A percentile compares a stretch with the other conserved stretches of the same genome.
These are phyloP conservation scores for Punctoribates punctum DNA, from an alignment of 2,888 invertebrate genomes.

Conservation along the genomic window DNA sequence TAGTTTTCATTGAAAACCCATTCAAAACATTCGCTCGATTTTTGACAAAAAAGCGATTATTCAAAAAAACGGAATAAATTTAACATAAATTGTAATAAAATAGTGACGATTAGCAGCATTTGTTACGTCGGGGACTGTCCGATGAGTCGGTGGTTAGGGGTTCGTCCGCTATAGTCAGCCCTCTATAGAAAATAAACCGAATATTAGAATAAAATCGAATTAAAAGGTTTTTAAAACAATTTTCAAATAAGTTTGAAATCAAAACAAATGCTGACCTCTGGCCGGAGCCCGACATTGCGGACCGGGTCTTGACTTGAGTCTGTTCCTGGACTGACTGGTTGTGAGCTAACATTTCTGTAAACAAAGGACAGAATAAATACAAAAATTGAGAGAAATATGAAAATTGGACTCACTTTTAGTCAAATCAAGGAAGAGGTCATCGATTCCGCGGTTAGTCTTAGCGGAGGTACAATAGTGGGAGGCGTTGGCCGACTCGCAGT, in stretches of 20 bases:
- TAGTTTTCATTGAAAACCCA: too few species aligned
- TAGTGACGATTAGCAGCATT: constrained; percentile 3
- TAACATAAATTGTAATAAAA: too few species aligned
- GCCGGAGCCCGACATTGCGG: not conserved
- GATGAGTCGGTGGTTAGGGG: not conserved
- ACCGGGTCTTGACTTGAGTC: not conserved
- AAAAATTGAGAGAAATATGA: not conserved
- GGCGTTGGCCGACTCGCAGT: constrained; percentile 57
- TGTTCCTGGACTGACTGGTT: constrained; percentile 11
- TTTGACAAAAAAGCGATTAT: too few species aligned
- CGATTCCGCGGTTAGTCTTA: constrained; percentile 70
- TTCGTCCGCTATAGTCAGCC: not conserved
- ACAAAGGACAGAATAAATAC: not conserved
- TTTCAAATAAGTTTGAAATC: not conserved
- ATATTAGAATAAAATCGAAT: too few species aligned
- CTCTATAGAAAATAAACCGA: not conserved
- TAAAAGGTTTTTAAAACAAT: too few species aligned
- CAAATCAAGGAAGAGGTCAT: constrained; percentile 48
- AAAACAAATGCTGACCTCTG: not conserved
- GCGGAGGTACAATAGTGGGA: constrained; percentile 90
- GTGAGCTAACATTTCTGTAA: not conserved
- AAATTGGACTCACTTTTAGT: constrained; percentile 44
- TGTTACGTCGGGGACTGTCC: not conserved
- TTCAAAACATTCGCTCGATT: too few species aligned
- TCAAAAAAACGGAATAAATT: too few species aligned